phyloP scores from a whole-genome alignment of 2,888 invertebrate genomes.

The Nemoura dubitans region DNA sequence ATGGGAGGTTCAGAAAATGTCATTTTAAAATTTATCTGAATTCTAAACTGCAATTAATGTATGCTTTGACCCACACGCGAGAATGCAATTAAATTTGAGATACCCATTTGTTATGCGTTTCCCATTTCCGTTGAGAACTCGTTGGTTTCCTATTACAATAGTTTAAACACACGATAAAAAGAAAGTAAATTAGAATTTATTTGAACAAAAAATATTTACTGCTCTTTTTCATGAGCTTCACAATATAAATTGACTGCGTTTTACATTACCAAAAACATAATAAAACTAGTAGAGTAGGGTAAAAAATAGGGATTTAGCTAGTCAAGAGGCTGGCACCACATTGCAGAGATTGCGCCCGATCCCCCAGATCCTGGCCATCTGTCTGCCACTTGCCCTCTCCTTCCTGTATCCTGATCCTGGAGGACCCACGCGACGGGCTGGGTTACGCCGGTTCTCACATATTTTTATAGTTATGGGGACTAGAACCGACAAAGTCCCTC shows the following conservation, averaged over 20 bases:
- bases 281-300: background rate
- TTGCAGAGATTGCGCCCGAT: background rate
- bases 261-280: background rate
- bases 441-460: background rate
- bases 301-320: background rate
- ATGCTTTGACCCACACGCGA: background rate
- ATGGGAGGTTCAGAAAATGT: background rate
- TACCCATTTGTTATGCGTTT: background rate
- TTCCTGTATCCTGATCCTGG: background rate
- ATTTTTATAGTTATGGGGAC: background rate
- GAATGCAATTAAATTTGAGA: background rate
- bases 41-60: background rate
- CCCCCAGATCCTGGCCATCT: background rate
- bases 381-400: background rate
- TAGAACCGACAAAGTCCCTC: background rate
- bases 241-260: too few species aligned
- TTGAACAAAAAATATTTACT: background rate
- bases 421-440: slow-evolving; percentile 4
- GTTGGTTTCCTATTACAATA: background rate
- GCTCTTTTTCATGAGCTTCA: background rate
- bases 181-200: background rate
- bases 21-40: background rate
- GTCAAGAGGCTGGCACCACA: background rate
- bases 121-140: background rate
- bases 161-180: background rate